Conservation (phyloP, 30 jellyfish, hydroid and myxozoan genomes). For the Mastigias papua region DNA sequence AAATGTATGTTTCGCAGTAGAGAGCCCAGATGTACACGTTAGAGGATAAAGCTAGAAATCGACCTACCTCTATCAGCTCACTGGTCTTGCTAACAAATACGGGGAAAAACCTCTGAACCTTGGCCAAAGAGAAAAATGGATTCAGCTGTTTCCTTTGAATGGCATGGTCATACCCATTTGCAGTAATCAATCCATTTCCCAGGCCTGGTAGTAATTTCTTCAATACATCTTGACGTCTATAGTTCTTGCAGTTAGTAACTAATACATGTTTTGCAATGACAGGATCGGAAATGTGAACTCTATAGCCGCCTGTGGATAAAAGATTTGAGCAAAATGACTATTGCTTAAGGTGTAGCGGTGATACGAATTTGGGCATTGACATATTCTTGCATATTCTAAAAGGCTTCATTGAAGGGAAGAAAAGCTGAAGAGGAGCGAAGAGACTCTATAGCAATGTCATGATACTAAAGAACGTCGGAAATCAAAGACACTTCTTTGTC, state of each 20-base stretch:
- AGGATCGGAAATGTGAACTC: slow-evolving; percentile 64
- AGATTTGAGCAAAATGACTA: too few relatives aligned
- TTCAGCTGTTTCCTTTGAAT: slow-evolving; percentile 66
- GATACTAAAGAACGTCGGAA: too few relatives aligned
- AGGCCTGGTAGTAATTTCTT: slow-evolving; percentile 50
- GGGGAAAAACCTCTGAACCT: slow-evolving; percentile 41
- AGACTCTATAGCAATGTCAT: too few relatives aligned
- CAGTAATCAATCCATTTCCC: slow-evolving; percentile 67
- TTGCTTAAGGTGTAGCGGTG: too few relatives aligned
- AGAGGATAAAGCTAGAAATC: background rate
- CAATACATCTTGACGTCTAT: slow-evolving; percentile 63
- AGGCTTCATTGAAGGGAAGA: too few relatives aligned
- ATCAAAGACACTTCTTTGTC: too few relatives aligned
- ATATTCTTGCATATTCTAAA: too few relatives aligned
- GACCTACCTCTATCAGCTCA: slow-evolving; percentile 21
- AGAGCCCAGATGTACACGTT: too few relatives aligned
- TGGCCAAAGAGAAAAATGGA: slow-evolving; percentile 62
- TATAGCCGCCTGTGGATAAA: slow-evolving; percentile 70
- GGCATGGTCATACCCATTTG: slow-evolving; percentile 79
- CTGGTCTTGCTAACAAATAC: slow-evolving; percentile 24
- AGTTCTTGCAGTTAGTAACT: slow-evolving; percentile 56
- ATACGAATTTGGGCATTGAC: too few relatives aligned
- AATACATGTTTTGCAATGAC: slow-evolving; percentile 66
- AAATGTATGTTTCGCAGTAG: too few relatives aligned
- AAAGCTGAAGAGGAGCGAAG: too few relatives aligned